Conservation (phyloP, 2,113 vertebrate species). For the Sapajus apella region DNA sequence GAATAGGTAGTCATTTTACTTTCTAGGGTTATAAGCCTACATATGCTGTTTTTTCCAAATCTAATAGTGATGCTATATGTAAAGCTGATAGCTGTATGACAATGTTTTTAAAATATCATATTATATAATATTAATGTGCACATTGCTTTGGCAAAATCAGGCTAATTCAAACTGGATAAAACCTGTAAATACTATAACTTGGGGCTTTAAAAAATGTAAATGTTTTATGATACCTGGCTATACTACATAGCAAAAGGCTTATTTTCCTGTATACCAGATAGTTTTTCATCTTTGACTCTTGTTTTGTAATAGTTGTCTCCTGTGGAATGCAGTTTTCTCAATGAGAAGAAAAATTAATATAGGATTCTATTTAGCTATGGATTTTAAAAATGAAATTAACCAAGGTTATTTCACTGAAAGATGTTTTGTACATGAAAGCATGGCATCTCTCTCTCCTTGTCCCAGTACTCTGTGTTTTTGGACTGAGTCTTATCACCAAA, state of each 20-base stretch:
- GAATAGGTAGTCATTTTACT: conserved; percentile 47
- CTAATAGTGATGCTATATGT: conserved; percentile 40
- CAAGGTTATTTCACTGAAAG: not conserved
- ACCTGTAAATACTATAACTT: conserved; percentile 64
- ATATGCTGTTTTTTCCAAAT: not conserved
- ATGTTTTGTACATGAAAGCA: not conserved
- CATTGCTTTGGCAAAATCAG: conserved; percentile 69
- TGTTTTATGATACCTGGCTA: conserved; percentile 61
- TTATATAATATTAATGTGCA: conserved; percentile 64
- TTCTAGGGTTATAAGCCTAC: not conserved
- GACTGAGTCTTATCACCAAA: not conserved
- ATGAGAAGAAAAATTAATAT: conserved; percentile 2
- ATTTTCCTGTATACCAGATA: not conserved
- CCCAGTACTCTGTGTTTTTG: not conserved
- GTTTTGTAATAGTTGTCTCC: conserved; percentile 3
- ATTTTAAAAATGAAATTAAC: conserved; percentile 1
- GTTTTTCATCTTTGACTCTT: conserved; percentile 8
- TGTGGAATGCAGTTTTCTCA: conserved; percentile 24
- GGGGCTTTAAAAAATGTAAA: conserved; percentile 61
- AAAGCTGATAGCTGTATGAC: conserved; percentile 45
- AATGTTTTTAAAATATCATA: conserved; percentile 45
- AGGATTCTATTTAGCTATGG: not conserved
- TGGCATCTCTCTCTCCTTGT: not conserved
- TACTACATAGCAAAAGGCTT: not conserved
- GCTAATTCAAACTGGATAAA: conserved; percentile 75